These are phyloP conservation scores for Cotesia vestalis DNA, from an alignment of 1,140 invertebrate genomes.

Conservation along the genomic window DNA sequence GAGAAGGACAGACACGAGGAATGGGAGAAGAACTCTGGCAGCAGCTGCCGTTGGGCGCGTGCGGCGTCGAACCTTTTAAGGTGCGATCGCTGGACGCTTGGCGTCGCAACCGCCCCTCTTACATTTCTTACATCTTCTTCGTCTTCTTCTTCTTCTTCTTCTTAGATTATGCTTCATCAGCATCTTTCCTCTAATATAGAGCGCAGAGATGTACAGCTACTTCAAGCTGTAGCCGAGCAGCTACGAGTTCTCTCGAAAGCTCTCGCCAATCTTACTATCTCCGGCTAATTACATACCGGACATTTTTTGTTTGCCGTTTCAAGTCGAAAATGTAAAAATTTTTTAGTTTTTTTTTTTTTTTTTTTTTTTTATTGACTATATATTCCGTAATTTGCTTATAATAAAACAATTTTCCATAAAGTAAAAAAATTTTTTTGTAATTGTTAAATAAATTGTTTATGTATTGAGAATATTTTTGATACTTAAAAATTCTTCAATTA, in stretches of 20 bases:
- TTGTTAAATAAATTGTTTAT: too few species aligned
- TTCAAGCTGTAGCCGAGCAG: too few species aligned
- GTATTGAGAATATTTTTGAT: too few species aligned
- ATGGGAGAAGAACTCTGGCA: conserved; percentile 31
- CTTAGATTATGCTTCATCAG: conserved; percentile 13
- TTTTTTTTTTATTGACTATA: too few species aligned
- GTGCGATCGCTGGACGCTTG: conserved; percentile 65
- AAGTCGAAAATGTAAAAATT: too few species aligned
- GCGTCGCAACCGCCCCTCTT: conserved; percentile 55
- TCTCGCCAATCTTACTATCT: not conserved
- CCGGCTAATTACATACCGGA: too few species aligned
- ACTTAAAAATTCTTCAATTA: too few species aligned
- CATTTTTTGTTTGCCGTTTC: too few species aligned
- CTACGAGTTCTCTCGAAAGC: not conserved
- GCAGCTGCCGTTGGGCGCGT: conserved; percentile 63
- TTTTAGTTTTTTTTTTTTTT: too few species aligned
- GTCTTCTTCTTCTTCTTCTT: conserved; percentile 35
- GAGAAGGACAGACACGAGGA: conserved; percentile 10
- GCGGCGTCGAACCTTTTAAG: conserved; percentile 67
- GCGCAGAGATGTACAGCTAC: not conserved
- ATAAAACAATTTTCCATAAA: too few species aligned
- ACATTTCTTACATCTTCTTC: conserved; percentile 41
- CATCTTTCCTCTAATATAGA: conserved; percentile 5
- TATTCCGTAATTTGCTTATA: too few species aligned
- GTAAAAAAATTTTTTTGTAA: too few species aligned